These are phyloP conservation scores for Trematomus bernacchii DNA, from an alignment of 2,797 vertebrate species.

Conservation along the genomic window DNA sequence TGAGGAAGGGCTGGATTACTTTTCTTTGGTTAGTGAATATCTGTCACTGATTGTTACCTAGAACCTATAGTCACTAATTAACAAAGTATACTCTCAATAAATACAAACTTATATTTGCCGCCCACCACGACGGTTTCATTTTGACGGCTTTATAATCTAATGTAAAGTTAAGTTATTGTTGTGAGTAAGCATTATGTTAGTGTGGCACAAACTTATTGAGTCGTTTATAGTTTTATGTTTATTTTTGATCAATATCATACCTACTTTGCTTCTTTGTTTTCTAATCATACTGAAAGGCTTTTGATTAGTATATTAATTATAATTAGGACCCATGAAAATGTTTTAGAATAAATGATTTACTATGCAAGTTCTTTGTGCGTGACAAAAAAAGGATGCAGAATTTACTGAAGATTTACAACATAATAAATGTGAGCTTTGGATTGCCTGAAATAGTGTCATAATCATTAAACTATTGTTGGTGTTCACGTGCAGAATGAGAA, in stretches of 20 bases:
- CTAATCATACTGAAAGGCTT: conserved; percentile 74
- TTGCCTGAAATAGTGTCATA: conserved; percentile 27
- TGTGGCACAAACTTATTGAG: background rate
- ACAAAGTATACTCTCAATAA: background rate
- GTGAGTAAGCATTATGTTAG: background rate
- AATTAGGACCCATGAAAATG: conserved; percentile 28
- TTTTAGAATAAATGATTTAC: conserved; percentile 52
- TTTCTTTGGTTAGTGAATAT: conserved; percentile 2
- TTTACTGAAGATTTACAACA: conserved; percentile 56
- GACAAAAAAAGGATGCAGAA: conserved; percentile 8
- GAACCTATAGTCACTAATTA: background rate
- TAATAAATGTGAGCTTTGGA: conserved; percentile 50
- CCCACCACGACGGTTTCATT: background rate
- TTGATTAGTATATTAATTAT: conserved; percentile 66
- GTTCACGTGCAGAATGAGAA: conserved; percentile 20
- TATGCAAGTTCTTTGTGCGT: conserved; percentile 18
- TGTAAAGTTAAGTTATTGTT: conserved; percentile 11
- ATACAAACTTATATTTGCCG: background rate
- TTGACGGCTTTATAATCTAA: background rate
- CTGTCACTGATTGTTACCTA: conserved; percentile 1
- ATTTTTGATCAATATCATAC: conserved; percentile 29
- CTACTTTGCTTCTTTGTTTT: conserved; percentile 34
- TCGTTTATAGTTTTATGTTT: conserved; percentile 15
- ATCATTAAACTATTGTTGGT: conserved; percentile 55
- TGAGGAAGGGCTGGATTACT: background rate